Evolutionary conservation across 2,888 invertebrate species (phyloP), one percentile per base, ranked within the genome.

Genomic region (Dryadula phaetusa): DNA sequence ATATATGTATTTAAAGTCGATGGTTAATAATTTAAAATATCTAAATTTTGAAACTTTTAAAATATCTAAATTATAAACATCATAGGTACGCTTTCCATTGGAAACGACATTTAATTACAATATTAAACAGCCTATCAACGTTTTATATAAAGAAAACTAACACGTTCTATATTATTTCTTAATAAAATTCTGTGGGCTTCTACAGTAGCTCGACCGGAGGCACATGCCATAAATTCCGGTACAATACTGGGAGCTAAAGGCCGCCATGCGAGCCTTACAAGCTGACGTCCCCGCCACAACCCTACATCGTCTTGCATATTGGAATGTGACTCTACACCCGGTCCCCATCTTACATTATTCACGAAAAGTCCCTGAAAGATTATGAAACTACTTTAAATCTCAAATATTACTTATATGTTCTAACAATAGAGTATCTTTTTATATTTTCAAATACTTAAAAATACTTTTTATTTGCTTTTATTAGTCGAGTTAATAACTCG

Each of bases 341-440:
- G 94, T 40, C 95, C 95, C 83, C 90, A 94, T 20, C 94, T 90
- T 10, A 81, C 66, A 74, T 94, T 92, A n/a, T 84, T 79, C 74
- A 89, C 83, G 75, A 88, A 94, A 14, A 94, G 71, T 22, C 94
- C 94, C 90, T 94, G 40, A 44, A 60, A 62, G 20, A 47, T 18
- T 44, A 44, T 32, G 18, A 60, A 16, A 44, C 10, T 44, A n/a
- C 4, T n/a, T 28, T 18, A 7, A 12, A 46, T 7, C 12, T 0
- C 10, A 20, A 32, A n/a, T 3, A 53, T n/a, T 18, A 54, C 34
- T 14, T 14, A 34, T 6, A 28, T n/a, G n/a, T n/a, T n/a, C n/a
- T n/a, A n/a, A n/a, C n/a, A n/a, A n/a, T n/a, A n/a, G n/a, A n/a
- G n/a, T n/a, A n/a, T n/a, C n/a, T n/a, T n/a, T n/a, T n/a, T n/a